Evolutionary conservation across 2,113 vertebrate genomes (phyloP), one percentile per base, ranked within the genome.

Genomic region (Neogale vison): DNA sequence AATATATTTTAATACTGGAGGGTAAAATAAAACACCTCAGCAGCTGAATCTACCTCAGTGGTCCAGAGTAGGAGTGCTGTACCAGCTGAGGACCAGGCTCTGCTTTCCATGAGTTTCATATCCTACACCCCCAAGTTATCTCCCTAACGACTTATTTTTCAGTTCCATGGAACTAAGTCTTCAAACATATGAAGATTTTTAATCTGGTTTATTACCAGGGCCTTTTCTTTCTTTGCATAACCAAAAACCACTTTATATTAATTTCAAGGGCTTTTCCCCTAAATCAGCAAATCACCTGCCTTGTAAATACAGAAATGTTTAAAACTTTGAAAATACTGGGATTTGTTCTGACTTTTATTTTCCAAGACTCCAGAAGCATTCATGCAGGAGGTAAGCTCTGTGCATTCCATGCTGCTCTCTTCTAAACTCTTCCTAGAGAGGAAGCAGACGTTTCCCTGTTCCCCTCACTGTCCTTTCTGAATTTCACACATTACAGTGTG

Each of bases 401-500:
- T 8, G 59, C n/a, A 9, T 42, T 45, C 10, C 4, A 0, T 15
- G 39, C 6, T 26, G n/a, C 18, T 87, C 17, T 77, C 34, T 52
- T 31, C 67, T 77, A 15, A 71, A 59, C 14, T 7, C 17, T 57
- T 29, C 3, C 3, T 1, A 6, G 57, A 7, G 34, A 15, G 29
- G 65, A 83, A 3, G 18, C 7, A 3, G 39, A 18, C 8, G 1
- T 4, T 45, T 50, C 47, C 21, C 12, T 2, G 7, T 52, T 26
- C 8, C 11, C 36, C n/a, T 15, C 18, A 1, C 20, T 47, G 39
- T 2, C 5, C 17, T 45, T 4, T n/a, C 11, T 17, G 26, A 11
- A 0, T n/a, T 4, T 29, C 5, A 3, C 7, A 2, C 1, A 21
- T 15, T 2, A 8, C 2, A 15, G 34, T 2, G 13, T 4, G 5